Evolutionary conservation across 2,113 vertebrate species (phyloP).

Genomic region (Tyrannus savana): DNA sequence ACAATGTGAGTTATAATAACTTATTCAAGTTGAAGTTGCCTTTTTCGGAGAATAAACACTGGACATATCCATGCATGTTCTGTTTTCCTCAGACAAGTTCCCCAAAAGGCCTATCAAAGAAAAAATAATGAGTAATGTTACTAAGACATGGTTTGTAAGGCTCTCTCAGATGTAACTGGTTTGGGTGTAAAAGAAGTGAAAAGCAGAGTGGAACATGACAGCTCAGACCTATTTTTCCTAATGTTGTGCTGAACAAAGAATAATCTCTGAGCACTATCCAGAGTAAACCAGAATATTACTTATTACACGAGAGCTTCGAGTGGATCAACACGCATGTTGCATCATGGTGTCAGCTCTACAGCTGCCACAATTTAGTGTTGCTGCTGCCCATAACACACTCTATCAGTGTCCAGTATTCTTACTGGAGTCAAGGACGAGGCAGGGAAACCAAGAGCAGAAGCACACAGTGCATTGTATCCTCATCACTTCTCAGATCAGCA

Average conservation of each 20-base stretch:
- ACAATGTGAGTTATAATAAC: neutral
- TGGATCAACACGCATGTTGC: fast-evolving
- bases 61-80: neutral
- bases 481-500: neutral
- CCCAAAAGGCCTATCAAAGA: neutral
- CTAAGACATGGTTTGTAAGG: neutral
- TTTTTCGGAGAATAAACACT: neutral
- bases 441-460: neutral
- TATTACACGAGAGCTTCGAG: neutral
- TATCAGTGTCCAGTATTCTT: neutral
- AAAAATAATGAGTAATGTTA: neutral
- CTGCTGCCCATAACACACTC: neutral
- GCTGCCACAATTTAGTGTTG: neutral
- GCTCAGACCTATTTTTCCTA: neutral
- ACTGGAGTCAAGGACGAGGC: neutral
- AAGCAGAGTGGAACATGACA: neutral
- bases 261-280: neutral
- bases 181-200: neutral
- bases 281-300: neutral
- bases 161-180: neutral
- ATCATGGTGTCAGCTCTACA: neutral
- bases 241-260: neutral
- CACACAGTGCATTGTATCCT: fast-evolving
- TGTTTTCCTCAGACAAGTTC: neutral
- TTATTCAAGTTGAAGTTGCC: neutral